These are phyloP conservation scores for Toxotes chatareus DNA, from an alignment of 2,113 vertebrate species.

Conservation along the genomic window DNA sequence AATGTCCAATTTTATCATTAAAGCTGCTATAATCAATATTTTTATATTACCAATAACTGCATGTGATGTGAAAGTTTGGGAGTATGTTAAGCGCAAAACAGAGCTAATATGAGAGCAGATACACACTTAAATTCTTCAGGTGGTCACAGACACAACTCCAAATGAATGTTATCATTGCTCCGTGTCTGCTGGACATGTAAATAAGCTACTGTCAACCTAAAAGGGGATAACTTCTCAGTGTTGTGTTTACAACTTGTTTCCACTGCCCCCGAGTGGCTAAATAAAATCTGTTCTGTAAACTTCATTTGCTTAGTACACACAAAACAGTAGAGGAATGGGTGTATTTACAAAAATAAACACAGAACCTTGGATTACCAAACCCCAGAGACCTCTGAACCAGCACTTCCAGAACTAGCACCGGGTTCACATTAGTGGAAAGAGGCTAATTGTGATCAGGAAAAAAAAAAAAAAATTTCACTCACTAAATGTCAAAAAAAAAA, in stretches of 20 bases:
- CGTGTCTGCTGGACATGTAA: background rate
- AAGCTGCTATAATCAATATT: background rate
- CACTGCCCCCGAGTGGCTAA: background rate
- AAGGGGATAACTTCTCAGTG: background rate
- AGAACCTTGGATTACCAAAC: background rate
- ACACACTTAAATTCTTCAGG: too few species aligned
- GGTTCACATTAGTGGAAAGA: too few species aligned
- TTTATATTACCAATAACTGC: too few species aligned
- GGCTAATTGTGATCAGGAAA: background rate
- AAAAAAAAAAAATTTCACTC: background rate
- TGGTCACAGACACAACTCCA: too few species aligned
- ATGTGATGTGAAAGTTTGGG: too few species aligned
- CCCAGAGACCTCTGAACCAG: background rate
- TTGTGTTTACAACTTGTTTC: background rate
- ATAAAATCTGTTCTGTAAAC: background rate
- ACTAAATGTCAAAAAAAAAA: slow-evolving; percentile 6
- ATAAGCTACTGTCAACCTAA: too few species aligned
- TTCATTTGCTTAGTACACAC: too few species aligned
- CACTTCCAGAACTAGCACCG: too few species aligned
- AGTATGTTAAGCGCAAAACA: too few species aligned
- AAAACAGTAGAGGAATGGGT: too few species aligned
- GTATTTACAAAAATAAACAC: too few species aligned
- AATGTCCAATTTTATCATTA: background rate
- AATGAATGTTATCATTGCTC: background rate
- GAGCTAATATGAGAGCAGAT: too few species aligned